Evolutionary conservation across 2,113 vertebrate genomes (phyloP).

Genomic region (Actinemys pallida): DNA sequence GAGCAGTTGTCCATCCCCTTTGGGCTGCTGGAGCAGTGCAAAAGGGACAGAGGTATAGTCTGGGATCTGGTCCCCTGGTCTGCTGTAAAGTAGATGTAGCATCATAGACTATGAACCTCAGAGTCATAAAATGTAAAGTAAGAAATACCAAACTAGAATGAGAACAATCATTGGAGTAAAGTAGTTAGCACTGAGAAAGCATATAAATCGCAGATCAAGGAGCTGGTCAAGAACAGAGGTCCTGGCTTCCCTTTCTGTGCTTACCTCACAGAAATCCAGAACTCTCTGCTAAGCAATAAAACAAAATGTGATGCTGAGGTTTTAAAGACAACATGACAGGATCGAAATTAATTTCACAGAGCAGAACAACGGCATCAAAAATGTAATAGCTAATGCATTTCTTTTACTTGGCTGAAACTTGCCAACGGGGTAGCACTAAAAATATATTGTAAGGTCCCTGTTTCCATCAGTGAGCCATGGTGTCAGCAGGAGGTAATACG

Average conservation of each 20-base stretch:
- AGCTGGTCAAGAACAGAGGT: background rate
- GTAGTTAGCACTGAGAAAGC: background rate
- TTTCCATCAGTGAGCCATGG: background rate
- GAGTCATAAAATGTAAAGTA: background rate
- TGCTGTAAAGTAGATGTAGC: background rate
- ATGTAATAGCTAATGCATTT: background rate
- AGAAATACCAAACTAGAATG: accelerated
- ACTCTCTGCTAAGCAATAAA: constrained; percentile 35
- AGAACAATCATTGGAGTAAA: background rate
- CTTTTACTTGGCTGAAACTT: background rate
- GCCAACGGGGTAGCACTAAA: accelerated
- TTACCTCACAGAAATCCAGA: background rate
- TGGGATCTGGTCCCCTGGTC: background rate
- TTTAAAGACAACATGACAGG: background rate
- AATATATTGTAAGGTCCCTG: background rate
- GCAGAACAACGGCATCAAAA: background rate
- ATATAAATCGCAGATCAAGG: background rate
- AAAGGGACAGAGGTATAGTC: background rate
- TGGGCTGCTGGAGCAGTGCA: background rate
- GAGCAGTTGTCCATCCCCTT: background rate
- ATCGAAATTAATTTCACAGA: background rate
- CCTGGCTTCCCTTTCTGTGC: background rate
- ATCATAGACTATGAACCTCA: accelerated
- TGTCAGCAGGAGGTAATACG: background rate
- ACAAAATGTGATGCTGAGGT: background rate